Evolutionary conservation across 2,888 invertebrate genomes (phyloP).

Genomic region (Drosophila longiperda): DNA sequence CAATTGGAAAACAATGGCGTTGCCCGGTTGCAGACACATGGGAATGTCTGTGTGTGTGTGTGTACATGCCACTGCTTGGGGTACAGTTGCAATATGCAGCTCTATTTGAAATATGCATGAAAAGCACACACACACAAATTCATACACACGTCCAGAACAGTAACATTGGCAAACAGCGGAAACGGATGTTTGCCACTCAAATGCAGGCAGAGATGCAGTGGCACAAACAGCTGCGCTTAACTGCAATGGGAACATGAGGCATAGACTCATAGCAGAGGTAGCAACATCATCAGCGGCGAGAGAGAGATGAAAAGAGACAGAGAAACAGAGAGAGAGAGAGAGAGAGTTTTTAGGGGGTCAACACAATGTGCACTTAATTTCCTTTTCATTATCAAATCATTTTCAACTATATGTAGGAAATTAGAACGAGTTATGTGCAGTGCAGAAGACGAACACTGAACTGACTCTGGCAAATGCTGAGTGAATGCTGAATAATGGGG

Average conservation of each 20-base stretch:
- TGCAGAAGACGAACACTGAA: conserved; percentile 13
- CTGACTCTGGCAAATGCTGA: not conserved
- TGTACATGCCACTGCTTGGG: conserved; percentile 2
- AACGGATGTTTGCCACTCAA: conserved; percentile 72
- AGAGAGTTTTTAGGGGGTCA: not conserved
- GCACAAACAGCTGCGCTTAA: conserved; percentile 45
- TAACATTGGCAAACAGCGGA: conserved; percentile 60
- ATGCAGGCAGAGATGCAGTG: conserved; percentile 57
- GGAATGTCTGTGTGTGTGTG: conserved; percentile 40
- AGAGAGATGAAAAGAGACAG: not conserved
- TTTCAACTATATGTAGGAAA: conserved; percentile 62
- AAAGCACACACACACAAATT: conserved; percentile 27
- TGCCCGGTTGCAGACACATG: conserved; percentile 31
- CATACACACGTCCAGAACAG: conserved; percentile 21
- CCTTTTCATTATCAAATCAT: conserved; percentile 73
- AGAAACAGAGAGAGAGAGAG: not conserved
- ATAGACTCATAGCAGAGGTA: not conserved
- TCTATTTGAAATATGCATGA: conserved; percentile 65
- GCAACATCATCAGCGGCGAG: not conserved
- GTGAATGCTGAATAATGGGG: conserved; percentile 18
- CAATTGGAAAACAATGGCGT: conserved; percentile 51
- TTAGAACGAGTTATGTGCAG: conserved; percentile 54
- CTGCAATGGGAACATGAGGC: conserved; percentile 3
- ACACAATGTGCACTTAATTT: conserved; percentile 61
- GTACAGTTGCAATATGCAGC: conserved; percentile 54